These are phyloP conservation scores for Melinopterus prodromus DNA, from an alignment of 2,888 invertebrate genomes.

Conservation along the genomic window DNA sequence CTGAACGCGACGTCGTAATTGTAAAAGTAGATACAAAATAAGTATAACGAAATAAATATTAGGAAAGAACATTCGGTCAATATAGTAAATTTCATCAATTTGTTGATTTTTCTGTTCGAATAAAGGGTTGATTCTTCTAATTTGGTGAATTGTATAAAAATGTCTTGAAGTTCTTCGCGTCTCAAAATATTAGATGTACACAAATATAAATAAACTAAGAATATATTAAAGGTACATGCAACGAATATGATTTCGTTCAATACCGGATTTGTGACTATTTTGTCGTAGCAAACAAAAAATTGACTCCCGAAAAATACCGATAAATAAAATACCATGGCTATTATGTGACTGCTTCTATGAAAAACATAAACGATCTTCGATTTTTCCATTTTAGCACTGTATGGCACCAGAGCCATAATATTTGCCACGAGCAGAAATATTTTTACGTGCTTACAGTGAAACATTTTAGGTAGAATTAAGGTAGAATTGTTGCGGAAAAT, in stretches of 20 bases:
- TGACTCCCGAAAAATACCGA: conserved; percentile 24
- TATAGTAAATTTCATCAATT: conserved; percentile 7
- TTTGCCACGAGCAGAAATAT: conserved; percentile 20
- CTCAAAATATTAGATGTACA: conserved; percentile 26
- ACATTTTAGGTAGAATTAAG: not conserved
- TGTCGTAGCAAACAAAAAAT: conserved; percentile 32
- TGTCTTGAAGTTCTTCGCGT: conserved; percentile 19
- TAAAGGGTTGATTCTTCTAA: conserved; percentile 19
- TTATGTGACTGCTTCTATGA: conserved; percentile 10
- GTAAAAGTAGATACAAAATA: conserved; percentile 36
- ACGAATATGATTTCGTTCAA: conserved; percentile 36
- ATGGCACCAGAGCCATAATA: conserved; percentile 28
- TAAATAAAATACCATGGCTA: conserved; percentile 16
- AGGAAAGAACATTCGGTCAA: conserved; percentile 17
- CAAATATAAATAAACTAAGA: conserved; percentile 30
- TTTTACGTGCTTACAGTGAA: not conserved
- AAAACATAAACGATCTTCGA: not conserved
- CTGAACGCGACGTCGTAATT: conserved; percentile 32
- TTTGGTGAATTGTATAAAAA: conserved; percentile 20
- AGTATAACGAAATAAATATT: conserved; percentile 20
- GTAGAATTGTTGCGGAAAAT: not conserved
- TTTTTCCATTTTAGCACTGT: conserved; percentile 12
- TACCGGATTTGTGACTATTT: conserved; percentile 30
- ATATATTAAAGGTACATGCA: conserved; percentile 32
- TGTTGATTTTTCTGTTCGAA: conserved; percentile 7